Conservation (phyloP, 2,888 invertebrate species). For the Cecidostiba fungosa region DNA sequence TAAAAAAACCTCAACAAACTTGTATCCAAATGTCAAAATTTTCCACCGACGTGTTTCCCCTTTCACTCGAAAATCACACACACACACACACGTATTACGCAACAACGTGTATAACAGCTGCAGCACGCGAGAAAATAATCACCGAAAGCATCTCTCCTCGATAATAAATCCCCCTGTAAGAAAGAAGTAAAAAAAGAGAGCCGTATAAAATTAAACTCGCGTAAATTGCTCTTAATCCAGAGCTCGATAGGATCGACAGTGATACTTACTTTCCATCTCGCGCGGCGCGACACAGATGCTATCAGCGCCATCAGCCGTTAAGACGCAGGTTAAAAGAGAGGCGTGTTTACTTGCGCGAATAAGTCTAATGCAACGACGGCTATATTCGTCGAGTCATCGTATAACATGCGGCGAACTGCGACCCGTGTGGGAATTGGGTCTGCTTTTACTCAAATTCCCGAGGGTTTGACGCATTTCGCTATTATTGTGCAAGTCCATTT, state of each 20-base stretch:
- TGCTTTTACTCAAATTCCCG: background rate
- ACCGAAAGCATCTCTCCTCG: background rate
- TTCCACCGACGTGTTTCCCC: background rate
- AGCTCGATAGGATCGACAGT: conserved; percentile 15
- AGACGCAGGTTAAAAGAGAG: background rate
- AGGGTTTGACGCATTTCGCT: background rate
- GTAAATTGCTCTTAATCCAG: conserved; percentile 4
- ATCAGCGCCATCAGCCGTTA: background rate
- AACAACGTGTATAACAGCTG: background rate
- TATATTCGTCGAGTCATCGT: conserved; percentile 46
- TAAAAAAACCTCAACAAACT: background rate
- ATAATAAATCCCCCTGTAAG: background rate
- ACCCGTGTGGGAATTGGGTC: conserved; percentile 54
- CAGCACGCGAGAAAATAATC: background rate
- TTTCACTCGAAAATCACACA: background rate
- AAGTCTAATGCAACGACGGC: background rate
- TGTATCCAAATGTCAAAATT: background rate
- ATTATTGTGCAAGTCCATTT: background rate
- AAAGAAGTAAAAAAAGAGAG: background rate
- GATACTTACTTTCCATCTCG: conserved; percentile 19
- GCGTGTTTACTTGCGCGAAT: background rate
- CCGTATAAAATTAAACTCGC: background rate
- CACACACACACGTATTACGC: background rate
- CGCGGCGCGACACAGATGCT: background rate
- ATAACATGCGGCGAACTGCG: background rate